Conservation (phyloP, 2,113 vertebrate species). For the Hydrolagus affinis region DNA sequence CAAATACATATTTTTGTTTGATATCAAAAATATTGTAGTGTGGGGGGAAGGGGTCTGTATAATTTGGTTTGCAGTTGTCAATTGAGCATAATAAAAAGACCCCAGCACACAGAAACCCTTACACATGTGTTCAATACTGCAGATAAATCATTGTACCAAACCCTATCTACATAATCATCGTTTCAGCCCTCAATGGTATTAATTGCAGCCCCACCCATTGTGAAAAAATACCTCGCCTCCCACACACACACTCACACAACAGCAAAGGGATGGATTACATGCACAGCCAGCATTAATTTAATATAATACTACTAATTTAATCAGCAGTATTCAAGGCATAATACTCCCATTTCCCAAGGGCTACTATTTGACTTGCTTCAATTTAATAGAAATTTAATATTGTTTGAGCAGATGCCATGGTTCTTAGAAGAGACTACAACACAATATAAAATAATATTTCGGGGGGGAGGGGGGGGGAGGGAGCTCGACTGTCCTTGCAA, state of each 20-base stretch:
- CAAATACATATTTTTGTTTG: too few relatives aligned
- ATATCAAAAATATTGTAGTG: too few relatives aligned
- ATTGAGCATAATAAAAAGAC: neutral
- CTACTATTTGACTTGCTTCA: neutral
- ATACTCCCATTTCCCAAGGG: conserved; percentile 18
- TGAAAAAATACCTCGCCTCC: neutral
- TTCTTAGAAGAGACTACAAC: neutral
- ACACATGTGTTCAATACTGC: neutral
- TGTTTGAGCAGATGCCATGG: conserved; percentile 24
- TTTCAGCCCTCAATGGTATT: neutral
- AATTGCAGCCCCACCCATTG: neutral
- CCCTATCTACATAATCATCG: neutral
- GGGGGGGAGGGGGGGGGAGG: neutral
- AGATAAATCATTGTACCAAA: neutral
- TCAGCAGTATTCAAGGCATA: conserved; percentile 22
- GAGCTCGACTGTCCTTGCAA: neutral
- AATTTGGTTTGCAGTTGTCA: too few relatives aligned
- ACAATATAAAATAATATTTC: conserved; percentile 4
- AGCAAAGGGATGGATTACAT: neutral
- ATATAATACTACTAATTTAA: conserved; percentile 24
- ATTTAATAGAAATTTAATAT: conserved; percentile 27
- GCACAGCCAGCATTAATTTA: neutral
- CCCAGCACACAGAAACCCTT: neutral
- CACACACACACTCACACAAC: neutral
- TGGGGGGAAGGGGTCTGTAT: neutral